phyloP scores from a whole-genome alignment of 92 coral and sea anemone species.

The Muricea muricata region DNA sequence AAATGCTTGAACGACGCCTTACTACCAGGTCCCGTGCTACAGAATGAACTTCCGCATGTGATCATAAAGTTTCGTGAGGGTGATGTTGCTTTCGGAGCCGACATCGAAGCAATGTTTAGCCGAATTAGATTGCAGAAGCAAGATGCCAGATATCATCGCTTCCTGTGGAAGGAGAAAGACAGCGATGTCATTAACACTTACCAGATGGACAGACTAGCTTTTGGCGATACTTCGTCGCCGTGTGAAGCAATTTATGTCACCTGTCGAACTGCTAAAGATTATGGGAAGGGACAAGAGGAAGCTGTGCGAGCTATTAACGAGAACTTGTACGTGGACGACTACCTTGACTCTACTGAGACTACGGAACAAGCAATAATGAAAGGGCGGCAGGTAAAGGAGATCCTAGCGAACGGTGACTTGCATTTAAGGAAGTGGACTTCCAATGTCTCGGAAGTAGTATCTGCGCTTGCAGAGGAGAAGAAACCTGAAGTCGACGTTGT shows the following conservation, averaged over 20 bases:
- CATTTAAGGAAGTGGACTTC: constrained; percentile 63
- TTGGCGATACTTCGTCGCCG: constrained; percentile 62
- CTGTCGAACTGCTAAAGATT: constrained; percentile 55
- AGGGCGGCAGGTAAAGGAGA: constrained; percentile 27
- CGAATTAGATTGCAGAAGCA: constrained; percentile 48
- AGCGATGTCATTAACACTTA: constrained; percentile 43
- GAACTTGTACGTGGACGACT: constrained; percentile 64
- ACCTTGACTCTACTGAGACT: constrained; percentile 49
- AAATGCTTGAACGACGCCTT: constrained; percentile 58
- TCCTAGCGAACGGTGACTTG: constrained; percentile 54
- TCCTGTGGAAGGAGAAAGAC: constrained; percentile 66
- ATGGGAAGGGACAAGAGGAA: constrained; percentile 22
- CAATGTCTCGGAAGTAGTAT: constrained; percentile 29
- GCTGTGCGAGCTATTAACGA: constrained; percentile 54
- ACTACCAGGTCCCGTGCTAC: constrained; percentile 61
- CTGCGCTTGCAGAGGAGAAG: not conserved
- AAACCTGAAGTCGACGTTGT: not conserved
- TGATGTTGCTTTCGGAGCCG: constrained; percentile 63
- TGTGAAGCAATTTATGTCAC: constrained; percentile 63
- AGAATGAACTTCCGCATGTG: constrained; percentile 56
- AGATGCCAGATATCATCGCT: constrained; percentile 63
- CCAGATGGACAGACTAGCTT: constrained; percentile 51
- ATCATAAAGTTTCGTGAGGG: constrained; percentile 49
- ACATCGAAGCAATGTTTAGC: constrained; percentile 67
- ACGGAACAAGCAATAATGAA: constrained; percentile 53